Percentiles rank a stretch among this genome's conserved stretches.
Evolutionary conservation across 2,113 vertebrate species (phyloP).

Genomic region (Vulpes vulpes): DNA sequence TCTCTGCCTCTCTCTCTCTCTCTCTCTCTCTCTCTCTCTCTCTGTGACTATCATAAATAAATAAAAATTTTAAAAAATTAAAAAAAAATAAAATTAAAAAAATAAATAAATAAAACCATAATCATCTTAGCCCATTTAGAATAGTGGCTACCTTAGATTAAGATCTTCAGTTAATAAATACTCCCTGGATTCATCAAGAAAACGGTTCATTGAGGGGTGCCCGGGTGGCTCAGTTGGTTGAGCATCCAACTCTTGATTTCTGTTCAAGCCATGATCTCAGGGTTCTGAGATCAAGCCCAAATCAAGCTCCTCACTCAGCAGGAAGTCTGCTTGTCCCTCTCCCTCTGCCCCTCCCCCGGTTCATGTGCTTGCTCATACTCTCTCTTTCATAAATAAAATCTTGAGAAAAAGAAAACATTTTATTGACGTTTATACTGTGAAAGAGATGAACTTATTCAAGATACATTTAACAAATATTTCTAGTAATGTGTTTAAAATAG

Average conservation of each 20-base stretch:
- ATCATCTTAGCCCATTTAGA: not conserved
- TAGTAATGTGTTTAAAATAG: not conserved
- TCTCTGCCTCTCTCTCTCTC: too few species aligned
- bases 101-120: not conserved
- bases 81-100: too few species aligned
- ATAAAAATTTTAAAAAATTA: too few species aligned
- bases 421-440: not conserved
- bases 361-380: not conserved
- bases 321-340: not conserved
- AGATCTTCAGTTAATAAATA: conserved; percentile 36
- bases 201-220: not conserved
- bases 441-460: not conserved
- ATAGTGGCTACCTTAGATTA: not conserved
- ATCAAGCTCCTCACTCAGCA: not conserved
- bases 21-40: too few species aligned
- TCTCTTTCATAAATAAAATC: not conserved
- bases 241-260: not conserved
- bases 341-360: not conserved
- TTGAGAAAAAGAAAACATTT: not conserved
- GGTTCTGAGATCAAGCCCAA: not conserved
- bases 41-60: too few species aligned
- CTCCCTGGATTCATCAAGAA: not conserved
- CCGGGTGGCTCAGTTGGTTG: not conserved
- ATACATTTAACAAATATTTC: conserved; percentile 13
- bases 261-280: not conserved